These are phyloP conservation scores for Geodia barretti DNA, from an alignment of 37 sponge, comb jelly and placozoan species.

Conservation along the genomic window DNA sequence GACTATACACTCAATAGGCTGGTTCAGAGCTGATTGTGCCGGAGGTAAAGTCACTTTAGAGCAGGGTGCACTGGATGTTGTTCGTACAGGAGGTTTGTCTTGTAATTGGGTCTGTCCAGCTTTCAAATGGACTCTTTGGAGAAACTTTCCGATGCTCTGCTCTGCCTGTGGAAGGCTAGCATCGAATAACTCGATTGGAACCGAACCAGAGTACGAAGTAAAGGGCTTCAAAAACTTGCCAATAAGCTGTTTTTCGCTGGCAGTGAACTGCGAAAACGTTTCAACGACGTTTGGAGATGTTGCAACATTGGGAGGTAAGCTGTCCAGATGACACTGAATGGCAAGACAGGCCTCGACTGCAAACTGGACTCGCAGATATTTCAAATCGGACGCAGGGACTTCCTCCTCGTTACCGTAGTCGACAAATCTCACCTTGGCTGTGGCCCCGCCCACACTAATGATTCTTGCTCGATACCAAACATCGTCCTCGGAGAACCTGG, in stretches of 20 bases:
- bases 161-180: neutral
- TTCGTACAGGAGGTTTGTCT: neutral
- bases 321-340: conserved; percentile 26
- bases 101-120: neutral
- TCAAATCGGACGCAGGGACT: neutral
- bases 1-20: conserved; percentile 25
- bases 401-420: conserved; percentile 64
- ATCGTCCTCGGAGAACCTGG: conserved; percentile 45
- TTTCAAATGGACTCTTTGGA: neutral
- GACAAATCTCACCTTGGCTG: conserved; percentile 35
- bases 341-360: conserved; percentile 38
- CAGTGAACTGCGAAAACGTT: conserved; percentile 1
- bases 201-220: neutral
- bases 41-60: neutral
- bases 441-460: neutral
- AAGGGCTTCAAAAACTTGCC: conserved; percentile 1
- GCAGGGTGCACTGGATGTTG: neutral
- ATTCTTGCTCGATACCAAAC: conserved; percentile 66
- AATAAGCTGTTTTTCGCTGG: neutral
- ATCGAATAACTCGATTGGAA: conserved; percentile 24
- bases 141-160: neutral
- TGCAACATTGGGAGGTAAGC: neutral
- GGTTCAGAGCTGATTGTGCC: conserved; percentile 13
- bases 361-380: conserved; percentile 20
- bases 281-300: neutral